Percentiles rank a stretch among this genome's conserved stretches.
Evolutionary conservation across 1,140 invertebrate genomes (phyloP).

Genomic region (Temnothorax curvispinosus): DNA sequence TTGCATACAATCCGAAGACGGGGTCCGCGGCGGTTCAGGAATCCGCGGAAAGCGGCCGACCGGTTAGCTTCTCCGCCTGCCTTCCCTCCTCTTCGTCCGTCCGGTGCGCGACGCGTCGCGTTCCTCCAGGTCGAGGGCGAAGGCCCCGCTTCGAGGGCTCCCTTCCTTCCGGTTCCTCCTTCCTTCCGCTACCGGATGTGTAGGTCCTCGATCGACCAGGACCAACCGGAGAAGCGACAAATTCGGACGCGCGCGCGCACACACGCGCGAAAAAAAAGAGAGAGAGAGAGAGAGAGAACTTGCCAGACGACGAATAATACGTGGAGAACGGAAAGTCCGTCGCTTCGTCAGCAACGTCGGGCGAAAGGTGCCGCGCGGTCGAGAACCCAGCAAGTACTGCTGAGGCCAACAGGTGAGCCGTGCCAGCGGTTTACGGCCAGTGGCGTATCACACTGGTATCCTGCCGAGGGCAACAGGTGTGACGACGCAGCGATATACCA

Average conservation of each 20-base stretch:
- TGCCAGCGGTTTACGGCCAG: slow-evolving; percentile 78
- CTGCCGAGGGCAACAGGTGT: slow-evolving; percentile 73
- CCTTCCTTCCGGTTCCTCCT: not conserved
- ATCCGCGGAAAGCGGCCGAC: slow-evolving; percentile 62
- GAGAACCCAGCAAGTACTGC: slow-evolving; percentile 77
- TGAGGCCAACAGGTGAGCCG: slow-evolving; percentile 80
- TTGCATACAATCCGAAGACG: slow-evolving; percentile 68
- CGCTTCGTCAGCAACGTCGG: slow-evolving; percentile 51
- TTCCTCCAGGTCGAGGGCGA: slow-evolving; percentile 54
- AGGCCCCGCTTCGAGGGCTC: not conserved
- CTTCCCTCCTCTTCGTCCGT: slow-evolving; percentile 10
- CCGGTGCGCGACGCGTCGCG: slow-evolving; percentile 1
- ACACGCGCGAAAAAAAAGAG: not conserved
- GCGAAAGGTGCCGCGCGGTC: slow-evolving; percentile 73
- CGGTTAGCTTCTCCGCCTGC: slow-evolving; percentile 29
- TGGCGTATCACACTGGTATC: slow-evolving; percentile 73
- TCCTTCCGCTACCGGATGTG: not conserved
- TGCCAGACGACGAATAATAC: slow-evolving; percentile 3
- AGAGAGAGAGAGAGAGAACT: not conserved
- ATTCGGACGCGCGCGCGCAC: not conserved
- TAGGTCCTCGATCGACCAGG: not conserved
- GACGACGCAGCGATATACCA: slow-evolving; percentile 48
- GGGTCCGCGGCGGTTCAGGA: slow-evolving; percentile 48
- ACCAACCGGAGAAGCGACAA: not conserved
- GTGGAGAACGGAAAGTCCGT: slow-evolving; percentile 31